Base-by-base conservation (phyloP, 2,888 invertebrate species). In the Steinernema carpocapsae region DNA sequence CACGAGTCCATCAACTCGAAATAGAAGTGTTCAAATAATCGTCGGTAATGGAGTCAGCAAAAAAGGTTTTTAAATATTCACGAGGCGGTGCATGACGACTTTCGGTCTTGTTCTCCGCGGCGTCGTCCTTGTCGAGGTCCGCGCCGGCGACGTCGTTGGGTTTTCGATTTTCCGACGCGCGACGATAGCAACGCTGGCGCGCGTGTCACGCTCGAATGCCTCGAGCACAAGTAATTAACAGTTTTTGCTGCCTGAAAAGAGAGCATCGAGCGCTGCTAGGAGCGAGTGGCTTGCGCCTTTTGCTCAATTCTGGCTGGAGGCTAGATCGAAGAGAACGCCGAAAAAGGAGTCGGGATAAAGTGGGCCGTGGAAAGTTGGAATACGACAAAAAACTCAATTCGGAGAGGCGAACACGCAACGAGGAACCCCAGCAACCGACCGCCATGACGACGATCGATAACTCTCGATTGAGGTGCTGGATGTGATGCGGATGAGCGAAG, bases 381-480 rank as follows among this genome's bases (percentile, higher is more conserved):
- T n/a, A 48, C 48, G 48, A 48, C n/a, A 48, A 48, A 19, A 48
- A 48, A 19, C 17, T n/a, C n/a, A 48, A 48, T 19, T n/a, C n/a
- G n/a, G n/a, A n/a, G n/a, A n/a, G n/a, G n/a, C n/a, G n/a, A n/a
- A n/a, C n/a, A n/a, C n/a, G n/a, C n/a, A n/a, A n/a, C n/a, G n/a
- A 48, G 48, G 7, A 17, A 48, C 17, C 48, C 48, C n/a, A 48
- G 48, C 48, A 19, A 17, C 48, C 6, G 48, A 10, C n/a, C 48
- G 48, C 48, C 48, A 48, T 17, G 48, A 48, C 48, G 48, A 48
- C 48, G 48, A 48, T 48, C 48, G 48, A 48, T 48, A 48, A 48
- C 48, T 48, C 48, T 48, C 48, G 48, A 48, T 48, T 17, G 48
- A 48, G 48, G 3, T 17, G 48, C 17, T 48, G 48, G 48, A 48